Conservation (phyloP, 2,888 invertebrate species). For the Chrysina gloriosa region DNA sequence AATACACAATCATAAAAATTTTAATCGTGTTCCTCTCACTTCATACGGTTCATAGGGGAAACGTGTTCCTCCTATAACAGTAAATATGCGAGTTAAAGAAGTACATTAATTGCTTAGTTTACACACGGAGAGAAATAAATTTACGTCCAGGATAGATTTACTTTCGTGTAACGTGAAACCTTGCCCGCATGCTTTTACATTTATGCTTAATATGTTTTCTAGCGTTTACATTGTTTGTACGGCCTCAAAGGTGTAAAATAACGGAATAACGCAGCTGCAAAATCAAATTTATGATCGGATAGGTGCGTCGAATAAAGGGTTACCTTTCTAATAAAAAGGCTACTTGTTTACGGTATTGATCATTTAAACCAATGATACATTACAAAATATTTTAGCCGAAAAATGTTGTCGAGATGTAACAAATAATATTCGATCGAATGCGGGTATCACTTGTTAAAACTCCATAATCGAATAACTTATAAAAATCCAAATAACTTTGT, state of each 20-base stretch:
- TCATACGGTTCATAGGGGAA: neutral
- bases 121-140: conserved; percentile 6
- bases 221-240: conserved; percentile 19
- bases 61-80: neutral
- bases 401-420: too few species aligned
- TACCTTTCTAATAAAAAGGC: neutral
- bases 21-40: neutral
- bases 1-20: neutral
- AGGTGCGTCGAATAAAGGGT: neutral
- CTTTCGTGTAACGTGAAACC: conserved; percentile 14
- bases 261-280: conserved; percentile 16
- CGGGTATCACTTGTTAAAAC: too few species aligned
- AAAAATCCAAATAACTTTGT: too few species aligned
- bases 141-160: neutral
- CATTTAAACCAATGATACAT: too few species aligned
- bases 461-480: too few species aligned
- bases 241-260: conserved; percentile 20
- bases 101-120: neutral
- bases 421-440: too few species aligned
- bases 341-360: neutral
- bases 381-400: too few species aligned
- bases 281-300: conserved; percentile 15
- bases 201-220: conserved; percentile 13
- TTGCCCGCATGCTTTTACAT: conserved; percentile 10
- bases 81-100: neutral